These are phyloP conservation scores for Coecobrya sp. DNA, from an alignment of 2,888 invertebrate species.

Conservation along the genomic window DNA sequence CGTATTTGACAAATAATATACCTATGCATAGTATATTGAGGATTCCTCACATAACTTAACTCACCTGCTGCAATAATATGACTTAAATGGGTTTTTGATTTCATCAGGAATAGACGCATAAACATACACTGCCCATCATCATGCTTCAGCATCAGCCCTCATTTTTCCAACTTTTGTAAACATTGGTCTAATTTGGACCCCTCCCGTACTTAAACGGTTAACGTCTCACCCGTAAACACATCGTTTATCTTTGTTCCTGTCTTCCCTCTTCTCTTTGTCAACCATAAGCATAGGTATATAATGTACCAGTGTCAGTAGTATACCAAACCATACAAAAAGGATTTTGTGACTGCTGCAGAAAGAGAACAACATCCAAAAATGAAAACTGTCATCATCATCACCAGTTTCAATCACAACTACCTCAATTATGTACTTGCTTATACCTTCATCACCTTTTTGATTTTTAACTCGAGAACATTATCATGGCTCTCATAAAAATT, in stretches of 20 bases:
- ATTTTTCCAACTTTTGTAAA: conserved; percentile 81
- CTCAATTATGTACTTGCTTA: conserved; percentile 62
- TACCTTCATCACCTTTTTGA: conserved; percentile 76
- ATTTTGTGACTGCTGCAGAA: neutral
- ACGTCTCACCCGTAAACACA: conserved; percentile 77
- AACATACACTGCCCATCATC: conserved; percentile 11
- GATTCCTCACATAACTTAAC: conserved; percentile 47
- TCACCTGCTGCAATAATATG: conserved; percentile 77
- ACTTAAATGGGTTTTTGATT: conserved; percentile 81
- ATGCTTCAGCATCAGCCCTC: conserved; percentile 55
- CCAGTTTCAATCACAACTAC: conserved; percentile 64
- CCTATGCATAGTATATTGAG: too few relatives aligned
- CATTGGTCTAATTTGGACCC: conserved; percentile 82
- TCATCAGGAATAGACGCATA: conserved; percentile 73
- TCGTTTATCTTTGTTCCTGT: conserved; percentile 82
- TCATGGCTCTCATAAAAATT: conserved; percentile 71
- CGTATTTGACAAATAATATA: neutral
- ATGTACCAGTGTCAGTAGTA: neutral
- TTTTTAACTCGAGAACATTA: conserved; percentile 72
- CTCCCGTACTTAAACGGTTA: conserved; percentile 81
- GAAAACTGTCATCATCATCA: conserved; percentile 60
- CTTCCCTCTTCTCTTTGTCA: conserved; percentile 9
- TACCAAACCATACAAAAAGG: too few relatives aligned
- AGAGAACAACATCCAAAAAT: conserved; percentile 24
- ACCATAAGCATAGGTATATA: neutral